Evolutionary conservation across 1,140 invertebrate species (phyloP).

Genomic region (Nilaparvata lugens): DNA sequence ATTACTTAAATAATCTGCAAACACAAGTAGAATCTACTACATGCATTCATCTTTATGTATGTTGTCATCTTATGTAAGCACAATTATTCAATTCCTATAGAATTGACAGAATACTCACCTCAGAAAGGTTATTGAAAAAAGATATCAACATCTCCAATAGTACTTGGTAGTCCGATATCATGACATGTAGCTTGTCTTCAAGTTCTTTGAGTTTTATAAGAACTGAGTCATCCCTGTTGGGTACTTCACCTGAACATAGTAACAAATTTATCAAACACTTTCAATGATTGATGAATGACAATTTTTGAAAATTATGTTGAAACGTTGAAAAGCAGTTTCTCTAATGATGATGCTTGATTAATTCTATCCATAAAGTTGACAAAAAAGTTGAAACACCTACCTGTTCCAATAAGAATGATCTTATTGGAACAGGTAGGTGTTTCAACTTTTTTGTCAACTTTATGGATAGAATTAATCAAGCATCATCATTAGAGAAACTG

Average conservation of each 20-base stretch:
- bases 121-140: slow-evolving; percentile 56
- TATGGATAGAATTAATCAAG: slow-evolving; percentile 52
- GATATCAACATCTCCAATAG: slow-evolving; percentile 60
- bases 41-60: too few species aligned
- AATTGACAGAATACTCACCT: slow-evolving; percentile 43
- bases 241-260: slow-evolving; percentile 34
- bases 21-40: too few species aligned
- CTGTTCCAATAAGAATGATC: slow-evolving; percentile 38
- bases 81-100: not conserved
- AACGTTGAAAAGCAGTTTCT: too few species aligned
- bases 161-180: slow-evolving; percentile 61
- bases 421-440: slow-evolving; percentile 36
- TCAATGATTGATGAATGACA: too few species aligned
- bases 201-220: slow-evolving; percentile 51
- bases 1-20: too few species aligned
- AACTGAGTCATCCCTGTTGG: slow-evolving; percentile 42
- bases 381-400: slow-evolving; percentile 25
- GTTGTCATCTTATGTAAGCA: too few species aligned
- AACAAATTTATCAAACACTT: slow-evolving; percentile 8
- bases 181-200: slow-evolving; percentile 53
- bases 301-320: too few species aligned
- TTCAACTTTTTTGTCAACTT: slow-evolving; percentile 6
- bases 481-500: slow-evolving; percentile 70
- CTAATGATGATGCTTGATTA: too few species aligned
- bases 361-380: too few species aligned